phyloP scores from a whole-genome alignment of 1,140 invertebrate species.

The Drosophila tristis region DNA sequence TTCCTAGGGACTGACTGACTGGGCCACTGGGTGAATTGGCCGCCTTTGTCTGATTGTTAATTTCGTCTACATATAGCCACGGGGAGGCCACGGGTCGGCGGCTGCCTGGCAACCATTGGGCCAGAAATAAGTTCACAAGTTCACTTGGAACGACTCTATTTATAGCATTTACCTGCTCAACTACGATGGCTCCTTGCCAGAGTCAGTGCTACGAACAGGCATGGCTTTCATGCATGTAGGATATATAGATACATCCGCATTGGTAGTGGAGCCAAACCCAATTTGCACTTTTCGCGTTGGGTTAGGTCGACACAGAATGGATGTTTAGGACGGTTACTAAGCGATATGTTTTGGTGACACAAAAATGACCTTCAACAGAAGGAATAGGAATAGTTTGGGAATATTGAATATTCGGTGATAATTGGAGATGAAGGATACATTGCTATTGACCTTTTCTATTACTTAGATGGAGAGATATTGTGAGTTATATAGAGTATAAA shows the following conservation, averaged over 20 bases:
- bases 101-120: slow-evolving; percentile 75
- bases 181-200: slow-evolving; percentile 20
- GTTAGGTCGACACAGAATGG: slow-evolving; percentile 58
- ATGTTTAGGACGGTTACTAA: slow-evolving; percentile 38
- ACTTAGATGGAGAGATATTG: too few species aligned
- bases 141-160: slow-evolving; percentile 79
- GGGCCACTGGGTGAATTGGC: slow-evolving; percentile 65
- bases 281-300: slow-evolving; percentile 49
- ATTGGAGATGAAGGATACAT: not conserved
- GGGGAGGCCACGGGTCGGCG: not conserved
- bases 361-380: slow-evolving; percentile 48
- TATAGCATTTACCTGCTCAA: slow-evolving; percentile 62
- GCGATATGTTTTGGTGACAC: slow-evolving; percentile 35
- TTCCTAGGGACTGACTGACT: slow-evolving; percentile 35
- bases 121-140: slow-evolving; percentile 78
- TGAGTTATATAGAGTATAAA: too few species aligned
- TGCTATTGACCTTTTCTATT: too few species aligned
- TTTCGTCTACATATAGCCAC: slow-evolving; percentile 15
- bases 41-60: slow-evolving; percentile 55
- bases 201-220: not conserved
- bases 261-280: slow-evolving; percentile 22
- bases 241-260: slow-evolving; percentile 4
- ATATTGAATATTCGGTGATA: not conserved
- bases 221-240: slow-evolving; percentile 5
- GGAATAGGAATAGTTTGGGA: not conserved